Evolutionary conservation across 37 sponge, comb jelly and placozoan species (phyloP), one percentile per base, ranked within the genome.

Genomic region (Spongia lamella): DNA sequence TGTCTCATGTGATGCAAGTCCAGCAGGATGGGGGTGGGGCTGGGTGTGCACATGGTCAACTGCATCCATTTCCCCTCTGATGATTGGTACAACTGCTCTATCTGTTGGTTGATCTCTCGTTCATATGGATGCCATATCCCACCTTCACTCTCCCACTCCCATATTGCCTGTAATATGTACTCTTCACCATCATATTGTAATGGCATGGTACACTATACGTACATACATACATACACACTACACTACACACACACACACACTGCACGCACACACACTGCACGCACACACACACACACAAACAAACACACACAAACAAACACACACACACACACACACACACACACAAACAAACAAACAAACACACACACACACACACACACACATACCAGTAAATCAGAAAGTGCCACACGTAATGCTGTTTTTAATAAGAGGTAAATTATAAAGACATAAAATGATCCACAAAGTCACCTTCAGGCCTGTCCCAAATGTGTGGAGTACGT

Each of bases 1-100:
- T 81, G 73, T 54, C 82, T 79, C 85, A 84, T 84, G 68, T 84
- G 79, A 57, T 90, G 86, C 6, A 90, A 82, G 72, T 90, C 86
- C 68, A 90, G 61, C 26, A 90, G 78, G 59, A 90, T 71, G 38
- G 86, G 81, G 70, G 82, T 90, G 50, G 85, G 90, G 33, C 86
- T 81, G 15, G 90, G 90, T 14, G 84, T 66, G 30, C 84, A 80
- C 49, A 90, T 77, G 22, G 81, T 80, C 15, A 90, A 81, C 86
- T 90, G 86, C 72, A 79, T 66, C 86, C 86, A 90, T 77, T 90
- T 83, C 31, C 86, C 79, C 16, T 86, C 86, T 4, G 53, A 56
- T 54, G 81, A 79, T 59, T 90, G 78, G 43, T 84, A 84, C 90
- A 90, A 80, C 22, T 90, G 77, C 72, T 90, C 90, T 25, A 90